These are phyloP conservation scores for Notarius quadriscutis DNA, from an alignment of 2,113 vertebrate species.

Conservation along the genomic window DNA sequence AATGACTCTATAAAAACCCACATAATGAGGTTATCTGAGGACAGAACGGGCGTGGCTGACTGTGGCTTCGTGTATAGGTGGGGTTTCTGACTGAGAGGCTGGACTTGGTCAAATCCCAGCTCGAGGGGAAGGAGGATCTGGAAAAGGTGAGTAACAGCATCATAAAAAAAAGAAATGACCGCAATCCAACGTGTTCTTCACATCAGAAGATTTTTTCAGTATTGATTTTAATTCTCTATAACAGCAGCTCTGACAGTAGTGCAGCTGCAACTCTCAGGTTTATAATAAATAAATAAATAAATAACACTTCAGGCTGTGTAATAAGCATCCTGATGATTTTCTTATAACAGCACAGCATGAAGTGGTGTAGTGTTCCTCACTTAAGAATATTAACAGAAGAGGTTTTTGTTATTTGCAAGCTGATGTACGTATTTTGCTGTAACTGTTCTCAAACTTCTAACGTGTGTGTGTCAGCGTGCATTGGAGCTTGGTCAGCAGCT, in stretches of 20 bases:
- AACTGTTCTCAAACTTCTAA: too few species aligned
- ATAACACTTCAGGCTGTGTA: too few species aligned
- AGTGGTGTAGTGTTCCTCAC: too few species aligned
- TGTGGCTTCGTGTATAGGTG: slow-evolving; percentile 37
- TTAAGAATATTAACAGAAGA: too few species aligned
- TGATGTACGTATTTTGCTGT: too few species aligned
- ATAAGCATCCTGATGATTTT: too few species aligned
- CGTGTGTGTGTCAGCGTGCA: slow-evolving; percentile 59
- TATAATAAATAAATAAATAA: neutral
- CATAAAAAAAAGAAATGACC: neutral
- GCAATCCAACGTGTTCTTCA: too few species aligned
- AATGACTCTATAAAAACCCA: neutral
- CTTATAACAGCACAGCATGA: too few species aligned
- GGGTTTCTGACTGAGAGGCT: slow-evolving; percentile 50
- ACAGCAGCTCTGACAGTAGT: neutral
- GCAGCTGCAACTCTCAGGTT: neutral
- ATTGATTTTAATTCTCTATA: neutral
- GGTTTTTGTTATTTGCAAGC: too few species aligned
- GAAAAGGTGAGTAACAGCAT: slow-evolving; percentile 48
- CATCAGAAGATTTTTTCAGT: neutral
- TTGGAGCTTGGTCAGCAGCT: slow-evolving; percentile 73
- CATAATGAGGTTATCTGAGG: neutral
- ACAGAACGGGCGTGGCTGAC: neutral
- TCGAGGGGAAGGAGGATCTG: slow-evolving; percentile 48
- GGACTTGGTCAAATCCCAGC: slow-evolving; percentile 46